Conservation (phyloP, 2,797 vertebrate species). For the Protonibea diacanthus region DNA sequence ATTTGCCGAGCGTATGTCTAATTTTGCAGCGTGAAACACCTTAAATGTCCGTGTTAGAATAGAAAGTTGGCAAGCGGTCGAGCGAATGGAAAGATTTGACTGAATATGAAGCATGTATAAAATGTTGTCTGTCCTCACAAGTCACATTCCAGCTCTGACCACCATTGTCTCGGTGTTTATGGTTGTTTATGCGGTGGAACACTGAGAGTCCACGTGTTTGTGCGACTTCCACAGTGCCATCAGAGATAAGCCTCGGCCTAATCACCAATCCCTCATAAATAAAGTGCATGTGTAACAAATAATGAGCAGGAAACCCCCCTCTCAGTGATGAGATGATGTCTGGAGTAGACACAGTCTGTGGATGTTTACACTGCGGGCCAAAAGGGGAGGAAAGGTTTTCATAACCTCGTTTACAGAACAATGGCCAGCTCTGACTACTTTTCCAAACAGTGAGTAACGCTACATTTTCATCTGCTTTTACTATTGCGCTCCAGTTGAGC, state of each 20-base stretch:
- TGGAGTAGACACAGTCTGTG: constrained; percentile 9
- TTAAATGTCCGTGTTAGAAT: background rate
- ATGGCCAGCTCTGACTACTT: constrained; percentile 50
- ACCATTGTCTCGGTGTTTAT: constrained; percentile 50
- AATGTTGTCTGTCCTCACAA: constrained; percentile 22
- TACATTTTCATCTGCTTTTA: constrained; percentile 2
- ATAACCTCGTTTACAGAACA: constrained; percentile 55
- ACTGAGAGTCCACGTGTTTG: constrained; percentile 7
- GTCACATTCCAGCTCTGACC: constrained; percentile 54
- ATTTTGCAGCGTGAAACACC: background rate
- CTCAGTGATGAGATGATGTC: constrained; percentile 11
- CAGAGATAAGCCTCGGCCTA: constrained; percentile 28
- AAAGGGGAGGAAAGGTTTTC: constrained; percentile 45
- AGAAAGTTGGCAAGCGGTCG: background rate
- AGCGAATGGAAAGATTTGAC: background rate
- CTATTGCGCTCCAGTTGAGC: background rate
- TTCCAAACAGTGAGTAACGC: background rate
- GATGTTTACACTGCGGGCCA: constrained; percentile 43
- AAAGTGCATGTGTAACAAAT: constrained; percentile 32
- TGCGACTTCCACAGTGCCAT: constrained; percentile 35
- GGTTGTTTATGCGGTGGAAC: constrained; percentile 13
- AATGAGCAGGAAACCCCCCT: constrained; percentile 37
- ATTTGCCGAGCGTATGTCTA: constrained; percentile 1
- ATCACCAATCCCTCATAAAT: constrained; percentile 39
- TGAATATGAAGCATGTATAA: constrained; percentile 27